A percentile compares a stretch with the other conserved stretches of the same genome.
Evolutionary conservation across 2,797 vertebrate species (phyloP).

Genomic region (Menidia menidia): DNA sequence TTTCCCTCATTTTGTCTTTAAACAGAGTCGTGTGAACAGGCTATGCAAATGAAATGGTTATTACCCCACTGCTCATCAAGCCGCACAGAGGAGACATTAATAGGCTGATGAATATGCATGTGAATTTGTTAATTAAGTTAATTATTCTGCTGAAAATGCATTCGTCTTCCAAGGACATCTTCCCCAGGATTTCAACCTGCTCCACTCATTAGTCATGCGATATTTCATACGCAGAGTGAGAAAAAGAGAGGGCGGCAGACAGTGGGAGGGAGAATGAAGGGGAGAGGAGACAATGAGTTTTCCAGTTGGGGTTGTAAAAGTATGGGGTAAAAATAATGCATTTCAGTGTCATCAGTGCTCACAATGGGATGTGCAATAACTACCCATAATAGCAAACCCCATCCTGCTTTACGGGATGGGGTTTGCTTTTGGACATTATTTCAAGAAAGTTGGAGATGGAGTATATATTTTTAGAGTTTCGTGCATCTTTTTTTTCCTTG

Average conservation of each 20-base stretch:
- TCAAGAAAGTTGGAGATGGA: slow-evolving; percentile 55
- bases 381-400: slow-evolving; percentile 63
- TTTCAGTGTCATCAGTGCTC: slow-evolving; percentile 71
- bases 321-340: slow-evolving; percentile 75
- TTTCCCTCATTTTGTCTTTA: slow-evolving; percentile 82
- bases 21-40: slow-evolving; percentile 91
- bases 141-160: slow-evolving; percentile 99
- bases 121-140: slow-evolving; percentile 99
- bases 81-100: slow-evolving; percentile 97
- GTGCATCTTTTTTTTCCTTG: slow-evolving; percentile 56
- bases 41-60: slow-evolving; percentile 99
- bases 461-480: slow-evolving; percentile 61
- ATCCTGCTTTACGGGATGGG: slow-evolving; percentile 67
- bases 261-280: slow-evolving; percentile 73
- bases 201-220: slow-evolving; percentile 96
- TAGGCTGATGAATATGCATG: slow-evolving; percentile 99
- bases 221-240: slow-evolving; percentile 88
- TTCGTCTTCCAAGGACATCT: slow-evolving; percentile 99
- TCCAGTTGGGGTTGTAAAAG: slow-evolving; percentile 74
- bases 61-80: slow-evolving; percentile 98
- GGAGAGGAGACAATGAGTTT: slow-evolving; percentile 71
- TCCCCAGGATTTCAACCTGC: slow-evolving; percentile 98
- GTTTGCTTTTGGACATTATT: slow-evolving; percentile 54
- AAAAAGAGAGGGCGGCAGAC: slow-evolving; percentile 63
- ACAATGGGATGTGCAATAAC: slow-evolving; percentile 69